phyloP scores from a whole-genome alignment of 2,888 invertebrate genomes.

The Cosmia pyralina region DNA sequence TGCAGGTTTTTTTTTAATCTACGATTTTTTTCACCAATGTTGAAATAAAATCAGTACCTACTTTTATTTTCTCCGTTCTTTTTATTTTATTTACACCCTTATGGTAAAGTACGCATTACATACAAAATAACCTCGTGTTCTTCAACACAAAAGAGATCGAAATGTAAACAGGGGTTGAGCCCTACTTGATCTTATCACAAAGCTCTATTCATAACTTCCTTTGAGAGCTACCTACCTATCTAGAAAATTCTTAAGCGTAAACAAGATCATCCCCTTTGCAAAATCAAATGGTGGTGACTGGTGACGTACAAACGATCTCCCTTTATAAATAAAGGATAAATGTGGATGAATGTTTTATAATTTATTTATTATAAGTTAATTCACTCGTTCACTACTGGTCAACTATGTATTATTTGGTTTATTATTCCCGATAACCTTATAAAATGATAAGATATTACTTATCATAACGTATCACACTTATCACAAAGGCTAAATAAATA shows the following conservation, averaged over 20 bases:
- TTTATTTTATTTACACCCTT: not conserved
- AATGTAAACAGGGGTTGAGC: conserved; percentile 5
- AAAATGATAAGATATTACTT: conserved; percentile 12
- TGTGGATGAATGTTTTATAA: not conserved
- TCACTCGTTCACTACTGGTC: not conserved
- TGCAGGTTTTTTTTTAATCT: too few species aligned
- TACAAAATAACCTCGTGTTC: conserved; percentile 1
- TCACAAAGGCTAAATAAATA: conserved; percentile 21
- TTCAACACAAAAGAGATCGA: conserved; percentile 21
- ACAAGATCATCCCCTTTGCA: not conserved
- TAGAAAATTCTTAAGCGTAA: conserved; percentile 26
- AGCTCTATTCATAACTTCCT: conserved; percentile 21
- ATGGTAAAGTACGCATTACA: not conserved
- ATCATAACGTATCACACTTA: conserved; percentile 21
- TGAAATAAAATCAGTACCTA: not conserved
- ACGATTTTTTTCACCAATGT: too few species aligned
- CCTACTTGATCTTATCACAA: conserved; percentile 29
- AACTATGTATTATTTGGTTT: not conserved
- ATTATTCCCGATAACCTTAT: conserved; percentile 22
- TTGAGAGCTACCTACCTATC: conserved; percentile 20
- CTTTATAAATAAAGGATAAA: not conserved
- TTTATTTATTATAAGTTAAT: not conserved
- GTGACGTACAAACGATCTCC: not conserved
- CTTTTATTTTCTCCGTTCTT: not conserved
- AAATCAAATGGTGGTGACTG: not conserved